Evolutionary conservation across 2,888 invertebrate genomes (phyloP), one percentile per base, ranked within the genome.

Genomic region (Dione juno): DNA sequence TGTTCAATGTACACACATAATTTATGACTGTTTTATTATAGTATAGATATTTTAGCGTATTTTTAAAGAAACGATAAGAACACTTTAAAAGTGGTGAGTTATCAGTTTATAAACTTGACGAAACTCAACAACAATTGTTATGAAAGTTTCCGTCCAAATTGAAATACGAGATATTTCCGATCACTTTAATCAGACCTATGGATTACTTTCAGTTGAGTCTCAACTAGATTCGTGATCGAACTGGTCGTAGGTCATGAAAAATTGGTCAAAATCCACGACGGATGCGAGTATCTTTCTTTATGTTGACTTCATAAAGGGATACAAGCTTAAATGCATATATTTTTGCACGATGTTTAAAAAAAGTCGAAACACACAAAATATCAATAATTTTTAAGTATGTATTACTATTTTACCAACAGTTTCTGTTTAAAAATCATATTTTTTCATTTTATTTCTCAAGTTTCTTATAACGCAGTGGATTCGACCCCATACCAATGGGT

Each of bases 281-380:
- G 59, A 67, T 61, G 52, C 14, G 35, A 67, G 41, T 59, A 52
- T 61, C 53, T 53, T 52, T 53, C 40, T 40, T 53, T 52, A 61
- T 67, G 35, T 67, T 61, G 61, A 53, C 61, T 61, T 61, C 52
- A 67, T 59, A 59, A 28, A 59, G 40, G 37, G 21, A 45, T 28
- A 28, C 3, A 43, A 57, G 45, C 58, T 67, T 59, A 16, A 43
- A 28, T 28, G 28, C 5, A 3, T 28, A 28, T 28, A 2, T 28
- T 5, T 28, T 28, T 28, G 28, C 28, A 28, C 28, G 28, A 28
- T 28, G 28, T 28, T 28, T 28, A 28, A 28, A 28, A 28, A 28
- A 28, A n/a, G n/a, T 28, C 5, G 28, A 28, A 28, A 5, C 5
- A 28, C 5, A 28, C 28, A 28, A 3, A 28, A 28, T 28, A 28